These are phyloP conservation scores for Ericerus pela DNA, from an alignment of 1,140 invertebrate species.

Conservation along the genomic window DNA sequence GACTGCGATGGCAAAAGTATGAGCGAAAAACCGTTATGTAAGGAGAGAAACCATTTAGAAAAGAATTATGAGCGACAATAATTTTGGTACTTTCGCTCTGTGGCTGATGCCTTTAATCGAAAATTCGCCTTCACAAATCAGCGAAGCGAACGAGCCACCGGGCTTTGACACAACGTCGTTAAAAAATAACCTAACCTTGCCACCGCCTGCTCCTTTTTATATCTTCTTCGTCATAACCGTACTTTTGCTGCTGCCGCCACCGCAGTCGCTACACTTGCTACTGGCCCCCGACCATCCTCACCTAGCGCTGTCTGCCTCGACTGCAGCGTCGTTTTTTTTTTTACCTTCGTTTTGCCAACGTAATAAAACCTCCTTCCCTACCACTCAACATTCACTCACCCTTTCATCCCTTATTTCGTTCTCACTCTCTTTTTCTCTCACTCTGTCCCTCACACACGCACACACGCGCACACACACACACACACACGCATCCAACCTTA, in stretches of 20 bases:
- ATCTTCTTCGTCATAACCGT: slow-evolving; percentile 9
- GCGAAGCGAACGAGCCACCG: slow-evolving; percentile 10
- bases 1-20: slow-evolving; percentile 7
- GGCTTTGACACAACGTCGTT: slow-evolving; percentile 11
- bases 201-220: slow-evolving; percentile 9
- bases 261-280: neutral
- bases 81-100: slow-evolving; percentile 10
- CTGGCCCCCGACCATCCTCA: neutral
- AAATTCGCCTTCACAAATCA: slow-evolving; percentile 12
- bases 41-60: slow-evolving; percentile 10
- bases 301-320: too few species aligned
- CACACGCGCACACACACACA: too few species aligned
- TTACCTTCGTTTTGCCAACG: too few species aligned
- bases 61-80: slow-evolving; percentile 11
- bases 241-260: neutral
- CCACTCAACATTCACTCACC: too few species aligned
- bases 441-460: too few species aligned
- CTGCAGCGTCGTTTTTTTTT: too few species aligned
- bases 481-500: too few species aligned
- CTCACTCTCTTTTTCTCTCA: too few species aligned
- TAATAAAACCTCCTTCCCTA: too few species aligned
- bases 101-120: slow-evolving; percentile 10
- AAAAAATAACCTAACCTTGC: slow-evolving; percentile 12
- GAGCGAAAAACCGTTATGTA: slow-evolving; percentile 12
- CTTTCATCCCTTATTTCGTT: too few species aligned